Evolutionary conservation across 2,113 vertebrate species (phyloP), one percentile per base, ranked within the genome.

Genomic region (Peromyscus californicus): DNA sequence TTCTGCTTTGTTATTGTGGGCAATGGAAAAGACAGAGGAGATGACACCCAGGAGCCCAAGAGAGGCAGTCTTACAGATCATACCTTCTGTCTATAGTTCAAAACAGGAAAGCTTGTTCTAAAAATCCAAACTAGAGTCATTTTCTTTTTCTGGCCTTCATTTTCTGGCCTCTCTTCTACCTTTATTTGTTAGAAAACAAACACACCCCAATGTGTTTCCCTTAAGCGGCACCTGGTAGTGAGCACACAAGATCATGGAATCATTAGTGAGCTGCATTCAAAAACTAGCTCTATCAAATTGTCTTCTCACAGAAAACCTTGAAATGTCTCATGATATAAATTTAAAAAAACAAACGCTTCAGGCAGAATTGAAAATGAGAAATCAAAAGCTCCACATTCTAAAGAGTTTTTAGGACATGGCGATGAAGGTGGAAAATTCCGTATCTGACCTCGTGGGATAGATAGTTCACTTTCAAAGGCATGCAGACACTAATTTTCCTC

Each of bases 171-270:
- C 48, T 86, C 54, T 13, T 63, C 15, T 83, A 36, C 21, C 70
- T 91, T 84, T 84, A 48, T 59, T 85, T 12, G 59, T 91, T 91
- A 70, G 39, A 84, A 97, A 95, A 51, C 12, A 88, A 89, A 59
- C 16, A 79, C 70, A 57, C 17, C 17, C 9, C 10, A 67, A 78
- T 57, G 67, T 63, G 39, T 7, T 85, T 89, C 83, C 48, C 57
- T 74, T 80, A 51, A 26, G 33, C 19, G 7, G 36, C 94, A 91
- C 13, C 33, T 57, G 57, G 88, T 24, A 24, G 57, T 19, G 67
- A 10, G 74, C 4, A 59, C 51, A 75, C 31, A 75, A 83, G 89
- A 93, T 42, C 59, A 94, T 15, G n/a, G 15, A n/a, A 42, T 67
- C 63, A 57, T 83, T 92, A 65, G 31, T n/a, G 19, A 87, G 31